Base-by-base conservation (phyloP, 2,888 invertebrate species). In the Rambutsinella grinnellia region DNA sequence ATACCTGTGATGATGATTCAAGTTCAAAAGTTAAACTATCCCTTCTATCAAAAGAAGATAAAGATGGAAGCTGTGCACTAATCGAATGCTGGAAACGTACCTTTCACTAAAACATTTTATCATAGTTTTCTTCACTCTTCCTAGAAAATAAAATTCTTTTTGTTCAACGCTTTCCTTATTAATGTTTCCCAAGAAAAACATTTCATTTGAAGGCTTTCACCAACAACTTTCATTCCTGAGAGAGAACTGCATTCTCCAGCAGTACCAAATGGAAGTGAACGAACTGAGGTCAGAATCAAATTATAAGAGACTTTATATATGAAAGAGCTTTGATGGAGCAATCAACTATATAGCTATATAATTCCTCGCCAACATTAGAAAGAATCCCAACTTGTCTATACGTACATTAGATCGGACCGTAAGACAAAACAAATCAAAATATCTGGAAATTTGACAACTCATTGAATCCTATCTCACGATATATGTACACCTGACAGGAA, bases 241-340 rank as follows among this genome's bases (percentile, higher is more conserved):
- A n/a, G n/a, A n/a, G n/a, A n/a, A n/a, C n/a, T n/a, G n/a, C n/a
- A n/a, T n/a, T n/a, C n/a, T n/a, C n/a, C n/a, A n/a, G n/a, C n/a
- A n/a, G n/a, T n/a, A n/a, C n/a, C n/a, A n/a, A n/a, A n/a, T n/a
- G n/a, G n/a, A n/a, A n/a, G n/a, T n/a, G n/a, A n/a, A n/a, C n/a
- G n/a, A n/a, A n/a, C n/a, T n/a, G n/a, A n/a, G n/a, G n/a, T n/a
- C n/a, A 28, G 49, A 69, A 69, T 61, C 60, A 69, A 69, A 69
- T 61, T 69, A 53, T 69, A 69, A 24, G 69, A 58, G 61, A n/a
- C n/a, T n/a, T 69, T 69, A 60, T 51, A 51, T 24, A 27, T 57
- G 17, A 57, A 3, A 28, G 10, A 23, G 24, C 17, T 57, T 3
- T 27, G n/a, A 57, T 57, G 57, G 10, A 57, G 57, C 2, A 10